Percentiles rank a stretch among this genome's conserved stretches.
Conservation (phyloP, 2,888 invertebrate species). For the Cordilura impudica region DNA sequence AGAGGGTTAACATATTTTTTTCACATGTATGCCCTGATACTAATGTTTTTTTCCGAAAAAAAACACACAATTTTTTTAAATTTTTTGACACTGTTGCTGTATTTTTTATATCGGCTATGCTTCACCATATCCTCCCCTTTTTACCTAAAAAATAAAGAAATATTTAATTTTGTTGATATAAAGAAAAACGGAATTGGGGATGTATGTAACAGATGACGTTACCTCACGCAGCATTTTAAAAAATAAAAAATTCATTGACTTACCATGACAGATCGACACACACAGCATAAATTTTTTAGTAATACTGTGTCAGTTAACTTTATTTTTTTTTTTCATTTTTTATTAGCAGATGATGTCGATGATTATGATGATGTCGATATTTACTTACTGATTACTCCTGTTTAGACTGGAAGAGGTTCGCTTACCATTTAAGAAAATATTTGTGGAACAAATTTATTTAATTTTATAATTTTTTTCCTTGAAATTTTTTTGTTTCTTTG, state of each 20-base stretch:
- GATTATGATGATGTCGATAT: constrained; percentile 21
- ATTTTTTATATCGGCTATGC: constrained; percentile 1
- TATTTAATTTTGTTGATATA: background rate
- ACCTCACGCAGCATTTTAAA: constrained; percentile 54
- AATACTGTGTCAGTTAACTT: background rate
- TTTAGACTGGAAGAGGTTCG: no score
- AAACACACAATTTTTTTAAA: constrained; percentile 10
- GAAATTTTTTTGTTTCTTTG: background rate
- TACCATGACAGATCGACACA: constrained; percentile 52
- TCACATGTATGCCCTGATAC: background rate
- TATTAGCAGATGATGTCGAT: constrained; percentile 42
- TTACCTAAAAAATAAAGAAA: background rate
- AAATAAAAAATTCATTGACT: constrained; percentile 60
- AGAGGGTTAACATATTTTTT: no score
- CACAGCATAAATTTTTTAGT: constrained; percentile 29
- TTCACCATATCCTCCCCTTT: background rate
- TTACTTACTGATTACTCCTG: constrained; percentile 17
- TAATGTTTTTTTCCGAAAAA: background rate
- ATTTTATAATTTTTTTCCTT: background rate
- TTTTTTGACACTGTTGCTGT: constrained; percentile 47
- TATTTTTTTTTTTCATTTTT: constrained; percentile 2
- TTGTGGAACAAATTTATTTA: constrained; percentile 24
- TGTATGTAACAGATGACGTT: constrained; percentile 43
- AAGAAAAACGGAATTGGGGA: constrained; percentile 1
- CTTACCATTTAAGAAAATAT: constrained; percentile 38